Evolutionary conservation across 2,797 vertebrate genomes (phyloP).

Genomic region (Adelosebastes latens): DNA sequence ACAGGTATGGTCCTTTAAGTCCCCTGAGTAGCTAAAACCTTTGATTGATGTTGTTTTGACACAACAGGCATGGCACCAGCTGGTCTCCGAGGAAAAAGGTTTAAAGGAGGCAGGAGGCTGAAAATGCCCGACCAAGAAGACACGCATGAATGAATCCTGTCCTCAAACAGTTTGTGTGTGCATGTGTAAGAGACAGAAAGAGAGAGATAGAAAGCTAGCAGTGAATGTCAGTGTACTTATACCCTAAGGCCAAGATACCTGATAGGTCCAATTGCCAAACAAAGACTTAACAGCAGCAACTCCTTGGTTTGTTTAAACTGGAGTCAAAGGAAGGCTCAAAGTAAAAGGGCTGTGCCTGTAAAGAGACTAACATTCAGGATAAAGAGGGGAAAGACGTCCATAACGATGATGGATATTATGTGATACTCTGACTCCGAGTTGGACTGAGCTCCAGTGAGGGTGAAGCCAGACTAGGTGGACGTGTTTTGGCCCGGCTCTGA

Average conservation of each 20-base stretch:
- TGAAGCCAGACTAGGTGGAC: slow-evolving; percentile 11
- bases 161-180: neutral
- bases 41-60: slow-evolving; percentile 39
- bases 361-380: neutral
- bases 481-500: slow-evolving; percentile 40
- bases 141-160: slow-evolving; percentile 15
- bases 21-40: neutral
- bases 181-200: neutral
- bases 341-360: slow-evolving; percentile 24
- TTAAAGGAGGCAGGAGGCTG: slow-evolving; percentile 6
- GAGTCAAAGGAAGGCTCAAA: slow-evolving; percentile 25
- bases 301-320: slow-evolving; percentile 52
- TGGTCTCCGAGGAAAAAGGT: neutral
- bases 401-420: neutral
- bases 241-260: slow-evolving; percentile 60
- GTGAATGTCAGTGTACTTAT: slow-evolving; percentile 5
- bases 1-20: neutral
- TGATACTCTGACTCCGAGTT: neutral
- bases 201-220: neutral
- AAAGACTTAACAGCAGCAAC: slow-evolving; percentile 36
- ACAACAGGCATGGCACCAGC: slow-evolving; percentile 11
- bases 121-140: slow-evolving; percentile 12
- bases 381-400: neutral
- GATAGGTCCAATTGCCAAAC: slow-evolving; percentile 50
- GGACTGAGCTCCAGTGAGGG: slow-evolving; percentile 14